Percentiles rank a stretch among this genome's conserved stretches.
Conservation (phyloP, 2,888 invertebrate genomes). For the Xiphydria camelus region DNA sequence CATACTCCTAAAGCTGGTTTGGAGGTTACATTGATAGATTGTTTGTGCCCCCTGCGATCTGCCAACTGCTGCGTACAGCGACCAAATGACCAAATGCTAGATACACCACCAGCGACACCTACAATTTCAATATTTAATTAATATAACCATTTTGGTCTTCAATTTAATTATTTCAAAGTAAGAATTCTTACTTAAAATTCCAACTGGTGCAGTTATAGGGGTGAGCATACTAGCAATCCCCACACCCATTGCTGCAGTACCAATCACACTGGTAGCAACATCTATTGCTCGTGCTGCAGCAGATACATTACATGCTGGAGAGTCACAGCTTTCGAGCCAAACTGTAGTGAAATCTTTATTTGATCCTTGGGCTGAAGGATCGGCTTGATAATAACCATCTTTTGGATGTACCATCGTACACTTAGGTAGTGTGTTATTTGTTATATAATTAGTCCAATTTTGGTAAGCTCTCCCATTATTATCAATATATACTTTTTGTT, state of each 20-base stretch:
- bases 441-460: slow-evolving; percentile 36
- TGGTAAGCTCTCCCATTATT: too few relatives aligned
- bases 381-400: too few relatives aligned
- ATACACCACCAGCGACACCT: slow-evolving; percentile 21
- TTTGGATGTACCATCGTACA: too few relatives aligned
- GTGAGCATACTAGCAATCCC: slow-evolving; percentile 29
- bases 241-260: slow-evolving; percentile 21
- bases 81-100: slow-evolving; percentile 30
- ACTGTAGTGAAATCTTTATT: slow-evolving; percentile 31
- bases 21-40: slow-evolving; percentile 33
- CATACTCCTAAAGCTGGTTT: slow-evolving; percentile 33
- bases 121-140: slow-evolving; percentile 13
- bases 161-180: too few relatives aligned
- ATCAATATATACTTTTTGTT: slow-evolving; percentile 4
- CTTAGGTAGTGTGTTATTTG: slow-evolving; percentile 32
- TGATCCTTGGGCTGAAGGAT: slow-evolving; percentile 24
- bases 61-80: slow-evolving; percentile 28
- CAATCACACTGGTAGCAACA: slow-evolving; percentile 16
- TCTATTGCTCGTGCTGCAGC: slow-evolving; percentile 21
- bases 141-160: too few relatives aligned
- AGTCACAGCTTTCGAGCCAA: slow-evolving; percentile 32
- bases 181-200: not conserved
- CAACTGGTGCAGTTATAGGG: slow-evolving; percentile 29
- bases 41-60: slow-evolving; percentile 35
- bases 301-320: slow-evolving; percentile 24